These are phyloP conservation scores for Conger conger DNA, from an alignment of 2,113 vertebrate genomes.

Conservation along the genomic window DNA sequence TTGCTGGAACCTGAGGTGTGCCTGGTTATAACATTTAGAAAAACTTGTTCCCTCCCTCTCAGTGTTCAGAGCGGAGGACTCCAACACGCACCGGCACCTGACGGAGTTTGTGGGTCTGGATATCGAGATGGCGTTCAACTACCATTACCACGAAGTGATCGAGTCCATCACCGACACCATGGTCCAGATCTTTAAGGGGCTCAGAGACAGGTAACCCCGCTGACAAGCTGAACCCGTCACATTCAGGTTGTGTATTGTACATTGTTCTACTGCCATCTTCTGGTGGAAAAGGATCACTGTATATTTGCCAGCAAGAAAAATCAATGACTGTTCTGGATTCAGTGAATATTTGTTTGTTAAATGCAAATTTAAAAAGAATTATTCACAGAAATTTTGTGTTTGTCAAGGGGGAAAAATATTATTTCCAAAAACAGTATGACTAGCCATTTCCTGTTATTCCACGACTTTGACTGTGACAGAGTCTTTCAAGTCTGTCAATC, in stretches of 20 bases:
- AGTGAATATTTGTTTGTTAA: too few relatives aligned
- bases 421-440: too few relatives aligned
- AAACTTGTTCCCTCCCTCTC: conserved; percentile 27
- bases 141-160: conserved; percentile 97
- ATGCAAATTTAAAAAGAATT: too few relatives aligned
- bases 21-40: neutral
- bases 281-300: conserved; percentile 40
- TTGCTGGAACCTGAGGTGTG: neutral
- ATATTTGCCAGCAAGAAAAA: neutral
- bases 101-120: conserved; percentile 98
- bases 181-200: conserved; percentile 98
- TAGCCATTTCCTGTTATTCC: too few relatives aligned
- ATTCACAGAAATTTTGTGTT: too few relatives aligned
- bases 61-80: conserved; percentile 98
- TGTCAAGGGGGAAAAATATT: too few relatives aligned
- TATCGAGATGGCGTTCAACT: conserved; percentile 98
- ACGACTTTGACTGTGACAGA: too few relatives aligned
- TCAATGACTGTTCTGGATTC: too few relatives aligned
- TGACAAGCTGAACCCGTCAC: neutral
- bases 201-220: conserved; percentile 84
- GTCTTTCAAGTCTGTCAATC: too few relatives aligned
- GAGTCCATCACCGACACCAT: conserved; percentile 95
- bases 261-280: conserved; percentile 52
- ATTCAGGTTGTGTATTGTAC: neutral
- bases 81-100: conserved; percentile 95